Conservation (phyloP, 2,888 invertebrate genomes). For the Drosophila maculinotata region DNA sequence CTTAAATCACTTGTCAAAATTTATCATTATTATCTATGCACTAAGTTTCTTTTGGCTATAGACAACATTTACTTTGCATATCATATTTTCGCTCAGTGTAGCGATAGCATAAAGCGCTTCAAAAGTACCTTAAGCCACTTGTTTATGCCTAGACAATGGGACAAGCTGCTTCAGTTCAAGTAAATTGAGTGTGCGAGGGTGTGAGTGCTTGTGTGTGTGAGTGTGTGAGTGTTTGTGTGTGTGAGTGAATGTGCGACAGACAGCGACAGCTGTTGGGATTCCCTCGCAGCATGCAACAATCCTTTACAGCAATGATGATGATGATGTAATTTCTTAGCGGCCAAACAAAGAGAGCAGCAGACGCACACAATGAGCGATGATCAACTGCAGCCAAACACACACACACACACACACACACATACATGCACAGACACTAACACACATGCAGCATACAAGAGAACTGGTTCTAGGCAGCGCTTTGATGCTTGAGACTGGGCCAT, state of each 20-base stretch:
- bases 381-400: constrained; percentile 43
- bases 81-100: constrained; percentile 40
- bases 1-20: too few species aligned
- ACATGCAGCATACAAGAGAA: constrained; percentile 31
- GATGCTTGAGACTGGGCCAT: constrained; percentile 36
- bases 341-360: constrained; percentile 50
- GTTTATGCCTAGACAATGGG: constrained; percentile 68
- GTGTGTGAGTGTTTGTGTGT: constrained; percentile 13
- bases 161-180: constrained; percentile 42
- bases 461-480: constrained; percentile 54
- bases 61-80: too few species aligned
- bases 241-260: constrained; percentile 21
- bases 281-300: constrained; percentile 63
- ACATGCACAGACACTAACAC: too few species aligned
- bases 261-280: constrained; percentile 77
- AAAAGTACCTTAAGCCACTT: constrained; percentile 63
- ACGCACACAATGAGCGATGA: constrained; percentile 35
- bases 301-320: constrained; percentile 57
- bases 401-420: constrained; percentile 11
- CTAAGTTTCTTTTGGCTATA: too few species aligned
- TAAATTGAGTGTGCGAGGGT: constrained; percentile 17
- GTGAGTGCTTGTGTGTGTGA: constrained; percentile 1
- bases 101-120: constrained; percentile 26
- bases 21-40: too few species aligned
- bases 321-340: constrained; percentile 70